Evolutionary conservation across 2,113 vertebrate genomes (phyloP), one percentile per base, ranked within the genome.

Genomic region (Catharus fuscescens): DNA sequence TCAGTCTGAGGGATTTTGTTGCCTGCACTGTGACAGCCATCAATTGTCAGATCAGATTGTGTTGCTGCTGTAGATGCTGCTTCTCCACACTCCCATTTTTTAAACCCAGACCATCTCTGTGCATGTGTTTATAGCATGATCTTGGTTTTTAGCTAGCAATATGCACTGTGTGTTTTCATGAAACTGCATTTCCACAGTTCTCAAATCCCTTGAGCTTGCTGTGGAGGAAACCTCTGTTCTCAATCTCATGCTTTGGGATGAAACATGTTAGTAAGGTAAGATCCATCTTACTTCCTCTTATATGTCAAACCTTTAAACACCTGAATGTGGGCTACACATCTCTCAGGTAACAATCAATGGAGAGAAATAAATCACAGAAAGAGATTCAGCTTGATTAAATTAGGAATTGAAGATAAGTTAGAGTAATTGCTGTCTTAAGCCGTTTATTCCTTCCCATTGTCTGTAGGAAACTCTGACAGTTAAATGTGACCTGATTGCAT

Each of bases 401-500:
- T 77, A 90, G 67, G 62, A 92, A 57, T 3, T 62, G 72, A 83
- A 71, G 88, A 44, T 34, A 83, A 95, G 19, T 72, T 82, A 69
- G 45, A 93, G 64, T 66, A 88, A 93, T 88, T 86, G 86, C 82
- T 80, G 42, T 86, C 89, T 88, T 42, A 65, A 92, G 88, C 82
- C 15, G 23, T 95, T 83, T 86, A 86, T 88, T 95, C 72, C 88
- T 93, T 82, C n/a, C 82, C 80, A 40, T 93, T 92, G 60, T 93
- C 77, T 88, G 0, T 23, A 56, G 80, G 64, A 92, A 91, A 61
- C 56, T 93, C 84, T 70, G 89, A 77, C 76, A 80, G 77, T 56
- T 86, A 54, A 73, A 69, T 66, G 67, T 42, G 59, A 88, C 54
- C 44, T 36, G 44, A 26, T 67, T 87, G 44, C 19, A 1, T 87